Evolutionary conservation across 2,888 invertebrate species (phyloP).

Genomic region (Zelleria hepariella): DNA sequence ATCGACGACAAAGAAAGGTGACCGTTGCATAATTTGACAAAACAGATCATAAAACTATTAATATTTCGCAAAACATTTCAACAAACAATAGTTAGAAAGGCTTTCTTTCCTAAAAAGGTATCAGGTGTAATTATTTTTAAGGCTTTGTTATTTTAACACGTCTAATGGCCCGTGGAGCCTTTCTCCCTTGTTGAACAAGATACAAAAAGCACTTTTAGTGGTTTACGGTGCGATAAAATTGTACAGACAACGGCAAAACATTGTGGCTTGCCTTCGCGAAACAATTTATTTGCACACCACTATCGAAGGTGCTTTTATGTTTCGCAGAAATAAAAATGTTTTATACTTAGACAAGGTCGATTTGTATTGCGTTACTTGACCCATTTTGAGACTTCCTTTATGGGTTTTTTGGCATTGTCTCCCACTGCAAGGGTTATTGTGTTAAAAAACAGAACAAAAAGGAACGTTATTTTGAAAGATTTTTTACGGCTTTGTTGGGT

Average conservation of each 20-base stretch:
- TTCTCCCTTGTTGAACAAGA: conserved; percentile 46
- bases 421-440: neutral
- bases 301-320: conserved; percentile 22
- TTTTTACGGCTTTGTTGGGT: conserved; percentile 39
- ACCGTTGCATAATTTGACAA: conserved; percentile 22
- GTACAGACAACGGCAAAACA: conserved; percentile 59
- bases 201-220: conserved; percentile 61
- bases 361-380: conserved; percentile 29
- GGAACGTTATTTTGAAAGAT: conserved; percentile 19
- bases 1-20: neutral
- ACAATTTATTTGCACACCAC: conserved; percentile 30
- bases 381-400: conserved; percentile 38
- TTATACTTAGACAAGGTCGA: conserved; percentile 19
- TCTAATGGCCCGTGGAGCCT: conserved; percentile 54
- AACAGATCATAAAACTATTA: conserved; percentile 40
- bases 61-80: conserved; percentile 36
- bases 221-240: conserved; percentile 65
- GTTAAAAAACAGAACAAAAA: conserved; percentile 2
- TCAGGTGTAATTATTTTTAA: conserved; percentile 54
- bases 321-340: conserved; percentile 13
- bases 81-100: conserved; percentile 55
- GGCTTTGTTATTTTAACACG: conserved; percentile 50
- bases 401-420: conserved; percentile 55
- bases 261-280: conserved; percentile 45
- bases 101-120: conserved; percentile 47